Evolutionary conservation across 2,888 invertebrate species (phyloP).

Genomic region (Meta bourneti): DNA sequence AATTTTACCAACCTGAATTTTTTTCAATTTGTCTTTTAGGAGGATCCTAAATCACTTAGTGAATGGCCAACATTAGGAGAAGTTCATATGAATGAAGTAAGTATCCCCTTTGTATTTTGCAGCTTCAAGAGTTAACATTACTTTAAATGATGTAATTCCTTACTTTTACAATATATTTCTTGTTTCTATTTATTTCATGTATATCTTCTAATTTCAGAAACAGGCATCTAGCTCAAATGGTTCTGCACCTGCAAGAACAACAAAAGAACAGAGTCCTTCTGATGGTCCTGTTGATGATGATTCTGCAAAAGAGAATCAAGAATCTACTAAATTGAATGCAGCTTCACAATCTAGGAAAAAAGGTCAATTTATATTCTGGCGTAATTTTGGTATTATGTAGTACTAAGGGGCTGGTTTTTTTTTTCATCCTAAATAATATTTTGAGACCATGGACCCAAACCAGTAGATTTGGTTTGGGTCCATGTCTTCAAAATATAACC

Average conservation of each 20-base stretch:
- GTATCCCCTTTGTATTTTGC: neutral
- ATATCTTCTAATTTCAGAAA: slow-evolving; percentile 29
- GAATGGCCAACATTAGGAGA: slow-evolving; percentile 78
- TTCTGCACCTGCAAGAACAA: slow-evolving; percentile 24
- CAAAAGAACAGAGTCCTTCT: slow-evolving; percentile 57
- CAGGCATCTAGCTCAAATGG: slow-evolving; percentile 47
- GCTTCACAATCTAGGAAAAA: slow-evolving; percentile 70
- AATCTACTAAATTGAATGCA: slow-evolving; percentile 62
- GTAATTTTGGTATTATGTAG: neutral
- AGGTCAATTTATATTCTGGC: slow-evolving; percentile 45
- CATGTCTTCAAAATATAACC: no score
- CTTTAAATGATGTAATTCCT: neutral
- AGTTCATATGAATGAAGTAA: slow-evolving; percentile 77
- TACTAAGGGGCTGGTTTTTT: neutral
- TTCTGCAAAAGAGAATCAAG: slow-evolving; percentile 77
- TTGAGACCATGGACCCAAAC: no score
- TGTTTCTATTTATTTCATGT: neutral
- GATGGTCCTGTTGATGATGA: slow-evolving; percentile 75
- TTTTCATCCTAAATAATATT: no score
- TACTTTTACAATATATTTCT: neutral
- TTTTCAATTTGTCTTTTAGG: slow-evolving; percentile 24
- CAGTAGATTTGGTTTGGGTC: no score
- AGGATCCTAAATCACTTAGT: slow-evolving; percentile 72
- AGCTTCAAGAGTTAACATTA: neutral
- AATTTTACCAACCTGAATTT: neutral